Percentiles rank a stretch among this genome's conserved stretches.
phyloP scores from a whole-genome alignment of 2,888 invertebrate genomes.

The Timema cristinae region DNA sequence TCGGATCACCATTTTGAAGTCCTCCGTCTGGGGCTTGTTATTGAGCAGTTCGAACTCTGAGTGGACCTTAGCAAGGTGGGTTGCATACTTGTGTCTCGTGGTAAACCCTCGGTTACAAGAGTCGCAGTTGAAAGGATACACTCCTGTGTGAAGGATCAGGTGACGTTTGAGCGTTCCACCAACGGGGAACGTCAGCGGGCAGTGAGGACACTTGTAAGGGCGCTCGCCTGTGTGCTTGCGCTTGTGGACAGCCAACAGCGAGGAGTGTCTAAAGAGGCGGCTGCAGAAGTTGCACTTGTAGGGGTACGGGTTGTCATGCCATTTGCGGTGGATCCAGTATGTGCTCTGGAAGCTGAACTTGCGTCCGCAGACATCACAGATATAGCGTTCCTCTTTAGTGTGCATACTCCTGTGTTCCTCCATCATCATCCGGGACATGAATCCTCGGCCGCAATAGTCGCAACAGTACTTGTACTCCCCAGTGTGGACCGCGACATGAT shows the following conservation, averaged over 20 bases:
- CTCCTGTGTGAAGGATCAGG: slow-evolving; percentile 38
- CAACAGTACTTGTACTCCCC: slow-evolving; percentile 34
- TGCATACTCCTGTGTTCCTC: slow-evolving; percentile 34
- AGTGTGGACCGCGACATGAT: slow-evolving; percentile 33
- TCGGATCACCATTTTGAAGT: slow-evolving; percentile 33
- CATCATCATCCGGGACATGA: slow-evolving; percentile 33
- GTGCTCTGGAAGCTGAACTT: slow-evolving; percentile 34
- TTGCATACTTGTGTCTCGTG: slow-evolving; percentile 31
- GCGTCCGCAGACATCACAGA: slow-evolving; percentile 34
- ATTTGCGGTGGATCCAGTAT: slow-evolving; percentile 34
- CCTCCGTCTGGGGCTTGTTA: slow-evolving; percentile 25
- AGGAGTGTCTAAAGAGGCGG: slow-evolving; percentile 33
- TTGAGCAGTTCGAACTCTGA: slow-evolving; percentile 27
- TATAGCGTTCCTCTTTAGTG: slow-evolving; percentile 34
- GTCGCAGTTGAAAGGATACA: slow-evolving; percentile 32
- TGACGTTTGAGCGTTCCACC: slow-evolving; percentile 47
- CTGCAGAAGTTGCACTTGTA: slow-evolving; percentile 34
- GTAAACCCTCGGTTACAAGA: slow-evolving; percentile 34
- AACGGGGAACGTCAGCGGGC: slow-evolving; percentile 45
- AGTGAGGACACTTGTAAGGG: slow-evolving; percentile 47
- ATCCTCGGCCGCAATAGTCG: slow-evolving; percentile 33
- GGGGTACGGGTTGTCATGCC: slow-evolving; percentile 35
- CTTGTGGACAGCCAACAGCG: slow-evolving; percentile 40
- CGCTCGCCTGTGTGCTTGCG: slow-evolving; percentile 48
- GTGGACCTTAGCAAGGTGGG: slow-evolving; percentile 32